Conservation (phyloP, 2,888 invertebrate species). For the Amaurobius ferox region DNA sequence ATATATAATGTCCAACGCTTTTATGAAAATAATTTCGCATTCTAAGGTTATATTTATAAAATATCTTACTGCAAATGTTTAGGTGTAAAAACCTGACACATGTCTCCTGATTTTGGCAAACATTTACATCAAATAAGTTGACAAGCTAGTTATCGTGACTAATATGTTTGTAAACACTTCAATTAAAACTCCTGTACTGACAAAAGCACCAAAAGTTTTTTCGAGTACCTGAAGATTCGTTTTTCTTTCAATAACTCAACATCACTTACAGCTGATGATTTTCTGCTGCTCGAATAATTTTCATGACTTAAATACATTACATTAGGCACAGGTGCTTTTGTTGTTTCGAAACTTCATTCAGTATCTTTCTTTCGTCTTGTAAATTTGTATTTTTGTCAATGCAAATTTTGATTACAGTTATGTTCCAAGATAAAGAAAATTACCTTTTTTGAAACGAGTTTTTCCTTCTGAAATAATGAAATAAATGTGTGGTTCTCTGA, state of each 20-base stretch:
- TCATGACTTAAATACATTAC: slow-evolving; percentile 56
- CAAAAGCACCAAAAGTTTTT: background rate
- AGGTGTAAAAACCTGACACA: too few relatives aligned
- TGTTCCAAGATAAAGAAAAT: too few relatives aligned
- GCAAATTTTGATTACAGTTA: background rate
- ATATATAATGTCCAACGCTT: too few relatives aligned
- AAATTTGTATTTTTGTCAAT: background rate
- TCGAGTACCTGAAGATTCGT: background rate
- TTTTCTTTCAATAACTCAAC: slow-evolving; percentile 36
- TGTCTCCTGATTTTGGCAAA: too few relatives aligned
- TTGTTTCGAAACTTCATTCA: slow-evolving; percentile 24
- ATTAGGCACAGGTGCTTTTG: slow-evolving; percentile 59
- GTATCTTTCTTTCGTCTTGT: slow-evolving; percentile 12
- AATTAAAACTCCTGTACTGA: background rate
- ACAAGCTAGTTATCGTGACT: background rate
- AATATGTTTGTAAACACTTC: background rate
- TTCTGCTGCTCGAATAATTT: slow-evolving; percentile 35
- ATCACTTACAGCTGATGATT: slow-evolving; percentile 51
- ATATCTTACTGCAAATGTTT: too few relatives aligned
- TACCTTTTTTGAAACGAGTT: too few relatives aligned
- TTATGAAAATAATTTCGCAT: too few relatives aligned
- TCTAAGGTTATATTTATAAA: too few relatives aligned
- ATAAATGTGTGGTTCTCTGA: too few relatives aligned
- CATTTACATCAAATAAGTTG: background rate
- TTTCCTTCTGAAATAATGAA: too few relatives aligned